Evolutionary conservation across 2,113 vertebrate genomes (phyloP), one percentile per base, ranked within the genome.

Genomic region (Pristiophorus japonicus): DNA sequence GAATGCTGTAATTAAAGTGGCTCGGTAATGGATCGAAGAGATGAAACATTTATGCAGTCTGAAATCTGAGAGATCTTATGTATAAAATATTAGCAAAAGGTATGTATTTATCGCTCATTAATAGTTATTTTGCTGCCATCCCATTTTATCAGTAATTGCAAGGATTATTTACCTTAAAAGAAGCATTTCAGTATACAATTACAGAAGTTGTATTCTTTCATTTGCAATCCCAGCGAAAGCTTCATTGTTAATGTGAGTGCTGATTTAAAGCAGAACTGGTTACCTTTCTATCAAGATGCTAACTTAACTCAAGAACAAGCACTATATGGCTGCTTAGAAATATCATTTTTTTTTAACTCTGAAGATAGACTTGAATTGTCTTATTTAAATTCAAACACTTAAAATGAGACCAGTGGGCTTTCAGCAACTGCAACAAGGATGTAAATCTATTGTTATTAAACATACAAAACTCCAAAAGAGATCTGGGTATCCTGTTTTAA

Each of bases 131-230:
- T 18, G 12, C 42, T 47, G 42, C 27, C 24, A 70, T 51, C 45
- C 16, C 8, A 70, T 67, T 73, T 11, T 45, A 70, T 18, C 27
- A 94, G 24, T 47, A 93, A 93, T 93, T 93, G 63, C 63, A 93
- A 24, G 20, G 27, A 94, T 51, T 14, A 51, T 4, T 47, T 42
- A 38, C 30, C 38, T 67, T 94, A 94, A 70, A 94, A 51, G 42
- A 94, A 94, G 65, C 38, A 18, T 45, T 94, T 94, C 65, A 70
- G 65, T 67, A 34, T 67, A 70, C 22, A 94, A 94, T 70, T 94
- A 94, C 93, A 45, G 66, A 47, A 94, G 42, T 51, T 67, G 18
- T 67, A 51, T 94, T 70, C 42, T 45, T 45, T 27, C 12, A 67
- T 47, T 45, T 47, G 27, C 22, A 66, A 42, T 38, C 34, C 6